Evolutionary conservation across 2,797 vertebrate genomes (phyloP), one percentile per base, ranked within the genome.

Genomic region (Periparus ater): DNA sequence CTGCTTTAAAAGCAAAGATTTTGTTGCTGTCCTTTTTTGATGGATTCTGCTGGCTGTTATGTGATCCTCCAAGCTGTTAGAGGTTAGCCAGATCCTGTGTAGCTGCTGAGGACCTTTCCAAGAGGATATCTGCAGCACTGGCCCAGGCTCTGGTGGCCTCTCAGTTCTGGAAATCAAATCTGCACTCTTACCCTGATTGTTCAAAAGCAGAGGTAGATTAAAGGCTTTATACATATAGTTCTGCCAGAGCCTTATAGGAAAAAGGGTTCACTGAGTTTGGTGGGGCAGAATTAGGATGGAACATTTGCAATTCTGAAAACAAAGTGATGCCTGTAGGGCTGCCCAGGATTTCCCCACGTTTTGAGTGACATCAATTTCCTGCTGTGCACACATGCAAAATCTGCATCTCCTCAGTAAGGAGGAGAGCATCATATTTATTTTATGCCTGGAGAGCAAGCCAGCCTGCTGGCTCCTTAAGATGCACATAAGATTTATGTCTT

Each of bases 11-110:
- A 79, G 7, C 53, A n/a, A 87, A 65, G 7, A 23, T 54, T 74
- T 29, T 32, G 4, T 32, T 9, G 1, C 34, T 3, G 4, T 36
- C 9, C 1, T 30, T 57, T 78, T 40, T 51, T 48, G 0, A 7
- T 26, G 30, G 27, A 34, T 83, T 72, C 34, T 85, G 38, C 11
- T 3, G 48, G n/a, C 30, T 15, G 3, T 32, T 40, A 3, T 38
- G 22, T 30, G 51, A 32, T 58, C 8, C 11, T 67, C 17, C 42
- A 36, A 47, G 25, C 30, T 68, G 10, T 51, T 45, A 25, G 4
- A 51, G 27, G 58, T 67, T 38, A 61, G 34, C 7, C 68, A n/a
- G 26, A 45, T 22, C 38, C 50, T 38, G 0, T 36, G 54, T 6
- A 71, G 16, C 29, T 78, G 21, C 57, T 16, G 47, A 48, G 60